A percentile compares a stretch with the other conserved stretches of the same genome.
Conservation (phyloP, 2,888 invertebrate species). For the Erannis defoliaria region DNA sequence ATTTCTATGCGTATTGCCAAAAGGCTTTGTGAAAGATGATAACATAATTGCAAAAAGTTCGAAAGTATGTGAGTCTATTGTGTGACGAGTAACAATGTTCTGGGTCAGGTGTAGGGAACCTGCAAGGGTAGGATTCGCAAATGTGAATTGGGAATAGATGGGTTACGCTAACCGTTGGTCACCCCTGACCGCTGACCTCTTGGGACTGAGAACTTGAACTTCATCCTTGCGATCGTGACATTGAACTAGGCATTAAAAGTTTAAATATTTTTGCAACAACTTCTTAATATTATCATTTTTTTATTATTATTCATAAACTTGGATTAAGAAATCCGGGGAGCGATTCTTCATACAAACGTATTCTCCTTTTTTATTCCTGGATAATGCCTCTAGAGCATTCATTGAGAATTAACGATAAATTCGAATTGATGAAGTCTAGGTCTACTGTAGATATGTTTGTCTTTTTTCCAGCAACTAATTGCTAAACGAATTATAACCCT, state of each 20-base stretch:
- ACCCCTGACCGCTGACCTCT: constrained; percentile 82
- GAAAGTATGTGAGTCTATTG: constrained; percentile 43
- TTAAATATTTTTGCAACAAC: constrained; percentile 24
- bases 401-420: too few species aligned
- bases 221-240: constrained; percentile 59
- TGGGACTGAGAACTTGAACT: constrained; percentile 80
- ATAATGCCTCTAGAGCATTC: too few species aligned
- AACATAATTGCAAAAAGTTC: constrained; percentile 38
- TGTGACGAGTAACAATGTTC: constrained; percentile 50
- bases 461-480: too few species aligned
- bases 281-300: too few species aligned
- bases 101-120: constrained; percentile 60
- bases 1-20: constrained; percentile 40
- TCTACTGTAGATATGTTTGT: too few species aligned
- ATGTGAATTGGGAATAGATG: constrained; percentile 37
- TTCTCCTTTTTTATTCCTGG: too few species aligned
- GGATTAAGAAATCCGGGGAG: too few species aligned
- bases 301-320: too few species aligned
- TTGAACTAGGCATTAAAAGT: constrained; percentile 54
- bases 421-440: too few species aligned
- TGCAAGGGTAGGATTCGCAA: constrained; percentile 51
- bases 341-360: too few species aligned
- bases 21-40: constrained; percentile 47
- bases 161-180: constrained; percentile 76
- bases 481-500: too few species aligned